Evolutionary conservation across 30 jellyfish, hydroid and myxozoan genomes (phyloP), one percentile per base, ranked within the genome.

Genomic region (Nemopilema nomurai): DNA sequence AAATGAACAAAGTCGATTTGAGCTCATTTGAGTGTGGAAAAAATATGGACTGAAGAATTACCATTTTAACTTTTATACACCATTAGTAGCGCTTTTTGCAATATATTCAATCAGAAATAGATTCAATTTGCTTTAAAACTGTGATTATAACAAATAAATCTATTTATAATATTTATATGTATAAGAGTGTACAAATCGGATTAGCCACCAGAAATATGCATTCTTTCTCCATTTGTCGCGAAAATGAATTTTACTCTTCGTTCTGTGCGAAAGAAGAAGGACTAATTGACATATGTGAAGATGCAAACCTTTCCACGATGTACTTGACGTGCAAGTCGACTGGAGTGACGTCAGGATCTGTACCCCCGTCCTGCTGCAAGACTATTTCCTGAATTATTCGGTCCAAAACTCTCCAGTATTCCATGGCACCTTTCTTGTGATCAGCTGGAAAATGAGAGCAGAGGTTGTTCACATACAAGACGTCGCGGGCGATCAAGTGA

Each of bases 331-430:
- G 99, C 28, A 95, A 33, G 51, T 95, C 96, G 30, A 95, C 93
- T 8, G 97, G 97, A 16, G 97, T 51, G 18, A 84, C 90, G 63
- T 95, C 99, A 26, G 99, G 99, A 69, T 95, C 97, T 19, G 97
- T 84, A 0, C 97, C 99, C 33, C 95, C 99, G 33, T 80, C 96
- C 82, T 95, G 99, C 79, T 95, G 99, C 24, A 95, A 80, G 1
- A 90, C 94, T 4, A 95, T 87, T 74, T 95, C 99, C 73, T 95
- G 99, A 68, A 95, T 78, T n/a, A 95, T 95, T 79, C 99, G 67
- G 79, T 95, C 99, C 52, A 95, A 28, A 71, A 95, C 74, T 79
- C 90, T 78, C 99, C 99, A 95, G 71, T 95, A 95, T 51, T 87
- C 96, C 9, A 74, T 29, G 18, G 97, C 96, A 1, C 97, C 97